Base-by-base conservation (phyloP, 2,888 invertebrate genomes). In the Yponomeuta cagnagella region DNA sequence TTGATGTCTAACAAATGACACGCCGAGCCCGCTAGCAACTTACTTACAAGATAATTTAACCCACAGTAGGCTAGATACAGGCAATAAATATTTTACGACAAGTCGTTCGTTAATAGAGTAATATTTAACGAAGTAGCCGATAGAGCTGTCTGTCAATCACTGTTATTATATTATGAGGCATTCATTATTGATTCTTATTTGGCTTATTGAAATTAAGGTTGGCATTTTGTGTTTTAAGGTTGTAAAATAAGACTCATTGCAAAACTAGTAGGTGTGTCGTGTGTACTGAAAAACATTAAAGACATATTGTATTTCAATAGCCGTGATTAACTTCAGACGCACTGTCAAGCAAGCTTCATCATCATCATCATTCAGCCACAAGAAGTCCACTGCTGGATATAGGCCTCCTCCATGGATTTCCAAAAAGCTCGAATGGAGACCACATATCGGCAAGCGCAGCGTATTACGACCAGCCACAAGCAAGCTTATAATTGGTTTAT, bases 71-170 rank as follows among this genome's bases (percentile, higher is more conserved):
- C 52, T 58, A 12, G 52, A 58, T 58, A 58, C 3, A 58, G 15
- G 52, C 52, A 58, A 58, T 58, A 58, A 58, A 58, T 58, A 58
- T 58, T 58, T 58, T 58, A 58, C 52, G 52, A 58, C 52, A 58
- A 15, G 52, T 58, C 52, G 52, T 58, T 58, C 15, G 52, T 58
- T 58, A 58, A 58, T 58, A 58, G 52, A 58, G 15, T 58, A 58
- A 58, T 58, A 58, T 58, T 58, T 58, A 15, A 58, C 52, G 6
- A 58, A 43, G 12, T 15, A 58, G 52, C 12, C 52, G 52, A 58
- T 58, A 15, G 52, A 58, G 52, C 15, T 58, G 52, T 58, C 12
- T 58, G 52, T 58, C 52, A 58, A 58, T 58, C 52, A 58, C 52
- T 58, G 52, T 58, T 58, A 58, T 58, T 58, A 58, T 43, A 43